Evolutionary conservation across 1,140 invertebrate species (phyloP), one percentile per base, ranked within the genome.

Genomic region (Chionoecetes opilio): DNA sequence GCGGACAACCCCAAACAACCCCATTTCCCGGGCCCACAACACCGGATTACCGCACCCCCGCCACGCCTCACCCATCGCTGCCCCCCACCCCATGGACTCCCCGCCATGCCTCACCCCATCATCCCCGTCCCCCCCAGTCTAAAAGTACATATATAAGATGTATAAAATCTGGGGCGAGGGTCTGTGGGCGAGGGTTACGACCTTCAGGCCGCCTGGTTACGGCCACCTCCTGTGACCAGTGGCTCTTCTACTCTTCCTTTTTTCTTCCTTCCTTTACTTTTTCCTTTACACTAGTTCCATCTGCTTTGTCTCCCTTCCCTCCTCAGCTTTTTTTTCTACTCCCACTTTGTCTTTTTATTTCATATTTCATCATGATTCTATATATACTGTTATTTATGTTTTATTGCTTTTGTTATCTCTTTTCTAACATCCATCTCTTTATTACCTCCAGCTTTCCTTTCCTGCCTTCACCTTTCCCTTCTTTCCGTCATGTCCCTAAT

Each of bases 121-220:
- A 46, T 21, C 91, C 29, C 91, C 5, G 9, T 5, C 53, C 17
- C 91, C 53, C 91, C 31, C 31, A 2, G 32, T 41, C 91, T 9
- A 82, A 38, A 46, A 87, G 63, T 75, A 75, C 63, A 87, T 87
- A 87, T 87, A 87, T 93, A 93, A 85, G 75, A 93, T 84, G 82
- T 93, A 85, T 85, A 85, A 85, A 93, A 85, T 93, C 9, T 41
- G 91, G 91, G 6, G 35, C n/a, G 34, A 37, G 91, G 75, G 75
- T 38, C 91, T 82, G 35, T 85, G 35, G 91, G 82, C 84, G 82
- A 37, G 82, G 91, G 91, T 93, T 93, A 93, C 91, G 91, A 93
- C 82, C 75, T 41, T 41, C 82, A 2, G 21, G 21, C 91, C 34
- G 34, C 75, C n/a, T 34, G 91, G 91, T 93, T 85, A 93, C 91